Evolutionary conservation across 2,113 vertebrate genomes (phyloP), one percentile per base, ranked within the genome.

Genomic region (Butorides virescens): DNA sequence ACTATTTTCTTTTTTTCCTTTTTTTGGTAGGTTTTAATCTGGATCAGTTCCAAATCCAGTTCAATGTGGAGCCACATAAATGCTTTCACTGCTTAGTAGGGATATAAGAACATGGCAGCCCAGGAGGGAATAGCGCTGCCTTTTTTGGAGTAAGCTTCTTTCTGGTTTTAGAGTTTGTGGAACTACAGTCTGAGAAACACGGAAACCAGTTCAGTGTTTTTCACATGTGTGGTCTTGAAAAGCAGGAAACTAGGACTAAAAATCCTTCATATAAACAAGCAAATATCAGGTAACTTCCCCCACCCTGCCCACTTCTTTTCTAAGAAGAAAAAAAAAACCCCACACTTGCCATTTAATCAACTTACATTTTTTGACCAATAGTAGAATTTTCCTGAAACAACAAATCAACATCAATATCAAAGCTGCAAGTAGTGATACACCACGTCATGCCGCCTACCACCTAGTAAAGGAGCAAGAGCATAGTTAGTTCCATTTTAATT

Each of bases 281-380:
- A 83, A 75, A 12, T 6, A 75, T 1, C 34, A 81, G 32, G 23
- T 87, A 89, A 81, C n/a, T 59, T 47, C 18, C 13, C 20, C 49
- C 12, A 15, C 5, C 0, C 0, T 1, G 10, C 53, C 7, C 1
- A 1, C 23, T 37, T 1, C 34, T 62, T 82, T 71, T 47, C 39
- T 21, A 37, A 53, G 44, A 72, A 65, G 2, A 30, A 68, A 46
- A 47, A 50, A 47, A 49, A 74, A 62, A 10, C 3, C 10, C 4
- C 10, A 49, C 49, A 23, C 7, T 71, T 78, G 36, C 22, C 47
- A 53, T 50, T 61, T 75, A 29, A 72, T 27, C 37, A 78, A 97
- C 99, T 99, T 96, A 99, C 99, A 99, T 99, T 98, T 99, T 99
- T 95, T 99, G 99, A 58, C 99, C 99, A 72, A 99, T 99, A n/a